These are phyloP conservation scores for Periplaneta americana DNA, from an alignment of 1,140 invertebrate species.

Conservation along the genomic window DNA sequence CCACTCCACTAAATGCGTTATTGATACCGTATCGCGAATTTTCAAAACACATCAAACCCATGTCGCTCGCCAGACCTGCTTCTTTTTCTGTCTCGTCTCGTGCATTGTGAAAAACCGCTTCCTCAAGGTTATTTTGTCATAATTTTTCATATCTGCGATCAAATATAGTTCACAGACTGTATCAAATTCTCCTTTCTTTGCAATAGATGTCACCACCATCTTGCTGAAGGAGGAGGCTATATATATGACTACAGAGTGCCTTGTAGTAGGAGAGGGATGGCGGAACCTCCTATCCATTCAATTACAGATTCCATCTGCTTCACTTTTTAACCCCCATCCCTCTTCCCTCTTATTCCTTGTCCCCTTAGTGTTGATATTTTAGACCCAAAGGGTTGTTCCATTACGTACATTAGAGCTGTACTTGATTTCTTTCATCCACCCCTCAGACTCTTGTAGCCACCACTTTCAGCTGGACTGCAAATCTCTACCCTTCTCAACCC, in stretches of 20 bases:
- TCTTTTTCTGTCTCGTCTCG: too few relatives aligned
- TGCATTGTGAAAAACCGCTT: background rate
- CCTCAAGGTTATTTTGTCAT: background rate
- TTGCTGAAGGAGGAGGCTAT: too few relatives aligned
- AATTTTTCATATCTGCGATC: background rate
- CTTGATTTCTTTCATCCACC: background rate
- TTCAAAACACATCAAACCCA: too few relatives aligned
- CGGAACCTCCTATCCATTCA: background rate
- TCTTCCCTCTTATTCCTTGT: background rate
- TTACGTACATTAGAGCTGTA: background rate
- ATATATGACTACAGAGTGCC: background rate
- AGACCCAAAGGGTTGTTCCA: background rate
- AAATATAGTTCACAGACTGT: background rate
- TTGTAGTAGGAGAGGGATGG: background rate
- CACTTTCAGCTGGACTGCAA: too few relatives aligned
- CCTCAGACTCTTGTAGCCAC: background rate
- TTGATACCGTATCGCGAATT: too few relatives aligned
- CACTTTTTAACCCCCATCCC: background rate
- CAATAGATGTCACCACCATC: background rate
- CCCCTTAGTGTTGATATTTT: background rate
- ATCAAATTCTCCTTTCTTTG: background rate
- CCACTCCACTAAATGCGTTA: too few relatives aligned
- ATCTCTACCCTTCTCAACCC: too few relatives aligned
- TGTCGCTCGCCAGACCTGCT: too few relatives aligned
- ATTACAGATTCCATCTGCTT: background rate